Evolutionary conservation across 2,113 vertebrate genomes (phyloP).

Genomic region (Hippocampus guttulatus): DNA sequence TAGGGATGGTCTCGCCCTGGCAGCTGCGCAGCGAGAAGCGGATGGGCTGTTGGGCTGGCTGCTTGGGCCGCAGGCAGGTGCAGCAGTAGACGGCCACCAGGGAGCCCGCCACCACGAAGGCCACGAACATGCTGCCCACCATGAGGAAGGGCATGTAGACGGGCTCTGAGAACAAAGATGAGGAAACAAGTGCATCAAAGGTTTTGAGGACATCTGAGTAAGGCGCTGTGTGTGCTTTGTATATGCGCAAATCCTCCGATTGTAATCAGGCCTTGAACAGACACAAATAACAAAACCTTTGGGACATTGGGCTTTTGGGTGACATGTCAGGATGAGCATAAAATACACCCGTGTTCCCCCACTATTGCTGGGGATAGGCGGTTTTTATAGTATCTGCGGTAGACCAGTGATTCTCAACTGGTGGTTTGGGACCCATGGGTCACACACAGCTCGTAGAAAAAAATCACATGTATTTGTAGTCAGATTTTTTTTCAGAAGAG

Average conservation of each 20-base stretch:
- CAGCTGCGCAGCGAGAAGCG: conserved; percentile 89
- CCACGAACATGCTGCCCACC: conserved; percentile 94
- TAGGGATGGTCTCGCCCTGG: conserved; percentile 94
- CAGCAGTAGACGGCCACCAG: conserved; percentile 95
- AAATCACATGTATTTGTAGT: too few relatives aligned
- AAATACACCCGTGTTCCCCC: too few relatives aligned
- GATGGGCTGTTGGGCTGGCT: conserved; percentile 84
- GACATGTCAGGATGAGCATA: too few relatives aligned
- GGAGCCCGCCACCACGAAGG: conserved; percentile 91
- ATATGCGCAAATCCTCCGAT: neutral
- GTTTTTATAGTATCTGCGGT: too few relatives aligned
- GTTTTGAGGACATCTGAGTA: neutral
- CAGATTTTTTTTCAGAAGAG: too few relatives aligned
- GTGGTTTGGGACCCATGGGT: too few relatives aligned
- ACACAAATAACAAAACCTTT: neutral
- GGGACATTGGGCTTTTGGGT: neutral
- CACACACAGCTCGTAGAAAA: too few relatives aligned
- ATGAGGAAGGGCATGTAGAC: conserved; percentile 96
- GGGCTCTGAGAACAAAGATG: conserved; percentile 75
- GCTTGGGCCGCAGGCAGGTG: conserved; percentile 92
- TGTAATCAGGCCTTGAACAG: neutral
- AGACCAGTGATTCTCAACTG: too few relatives aligned
- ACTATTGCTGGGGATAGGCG: too few relatives aligned
- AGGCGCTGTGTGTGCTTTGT: neutral
- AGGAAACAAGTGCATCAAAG: conserved; percentile 9